Evolutionary conservation across 2,113 vertebrate species (phyloP), one percentile per base, ranked within the genome.

Genomic region (Tenebrosternarchus preto): DNA sequence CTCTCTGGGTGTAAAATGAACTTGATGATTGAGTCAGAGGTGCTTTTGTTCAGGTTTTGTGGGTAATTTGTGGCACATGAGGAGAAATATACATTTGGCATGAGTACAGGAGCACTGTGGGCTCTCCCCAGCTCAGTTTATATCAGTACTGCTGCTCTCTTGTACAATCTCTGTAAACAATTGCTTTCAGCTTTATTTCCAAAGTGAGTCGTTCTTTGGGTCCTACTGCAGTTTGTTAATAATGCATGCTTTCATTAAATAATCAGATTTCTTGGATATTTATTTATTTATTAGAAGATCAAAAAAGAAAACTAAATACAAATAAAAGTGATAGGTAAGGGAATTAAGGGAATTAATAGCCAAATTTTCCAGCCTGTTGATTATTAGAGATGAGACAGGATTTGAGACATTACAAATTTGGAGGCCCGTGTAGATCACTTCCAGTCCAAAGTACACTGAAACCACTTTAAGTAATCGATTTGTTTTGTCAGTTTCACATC

Each of bases 201-300:
- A 83, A 84, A 83, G 69, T 69, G 56, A 22, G 31, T 4, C n/a
- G 83, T 77, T 71, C 74, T 77, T 72, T 59, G 57, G 71, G 83
- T 71, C 80, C 77, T 19, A 56, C 68, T 82, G 82, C 79, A 78
- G 86, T 90, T n/a, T 82, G 85, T 87, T 85, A 83, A 85, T 82
- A 80, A 67, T 19, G 50, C 69, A 77, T 77, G 63, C 66, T 85
- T 86, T 80, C 77, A 60, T 67, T 43, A 59, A 64, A 76, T 81
- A 76, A 73, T 74, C 80, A 84, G 78, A 76, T 85, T 73, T 53
- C 83, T 77, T 36, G 0, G 73, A 86, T 72, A 83, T 85, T 82
- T 61, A 74, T 84, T 69, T 39, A n/a, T 56, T 25, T 24, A 27
- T 76, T 19, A 31, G 19, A 43, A 59, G 1, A 8, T 36, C 6